A percentile compares a stretch with the other conserved stretches of the same genome.
phyloP scores from a whole-genome alignment of 2,113 vertebrate species.

The Amia ocellicauda region DNA sequence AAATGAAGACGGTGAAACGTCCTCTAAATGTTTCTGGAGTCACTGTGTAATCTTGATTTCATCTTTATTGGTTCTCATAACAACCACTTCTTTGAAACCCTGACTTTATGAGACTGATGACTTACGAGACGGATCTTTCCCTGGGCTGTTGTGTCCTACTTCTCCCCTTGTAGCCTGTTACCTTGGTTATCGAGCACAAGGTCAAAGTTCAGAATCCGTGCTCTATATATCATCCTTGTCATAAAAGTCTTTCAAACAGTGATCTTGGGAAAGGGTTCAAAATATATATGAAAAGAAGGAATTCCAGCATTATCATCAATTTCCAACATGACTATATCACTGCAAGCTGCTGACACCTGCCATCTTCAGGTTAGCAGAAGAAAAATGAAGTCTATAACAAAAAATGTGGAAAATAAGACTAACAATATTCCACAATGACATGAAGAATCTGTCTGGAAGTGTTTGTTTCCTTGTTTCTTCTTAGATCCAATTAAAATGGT shows the following conservation, averaged over 20 bases:
- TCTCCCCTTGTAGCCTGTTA: slow-evolving; percentile 36
- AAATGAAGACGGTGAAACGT: too few species aligned
- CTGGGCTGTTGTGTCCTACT: not conserved
- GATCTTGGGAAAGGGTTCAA: slow-evolving; percentile 26
- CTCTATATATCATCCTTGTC: slow-evolving; percentile 48
- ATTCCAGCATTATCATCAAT: slow-evolving; percentile 35
- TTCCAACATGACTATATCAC: not conserved
- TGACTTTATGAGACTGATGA: slow-evolving; percentile 14
- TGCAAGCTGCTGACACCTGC: too few species aligned
- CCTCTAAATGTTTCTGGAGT: too few species aligned
- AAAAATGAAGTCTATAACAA: too few species aligned
- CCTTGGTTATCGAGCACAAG: slow-evolving; percentile 53
- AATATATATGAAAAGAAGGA: slow-evolving; percentile 22
- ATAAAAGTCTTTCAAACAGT: slow-evolving; percentile 49
- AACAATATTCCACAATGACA: too few species aligned
- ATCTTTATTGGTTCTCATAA: slow-evolving; percentile 5
- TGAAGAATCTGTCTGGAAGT: too few species aligned
- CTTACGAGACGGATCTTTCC: not conserved
- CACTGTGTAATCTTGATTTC: not conserved
- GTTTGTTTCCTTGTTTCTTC: too few species aligned
- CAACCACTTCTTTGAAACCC: slow-evolving; percentile 11
- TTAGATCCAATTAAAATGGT: too few species aligned
- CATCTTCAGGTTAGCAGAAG: too few species aligned
- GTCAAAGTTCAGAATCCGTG: slow-evolving; percentile 55
- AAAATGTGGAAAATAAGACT: too few species aligned